Evolutionary conservation across 1,140 invertebrate genomes (phyloP), one percentile per base, ranked within the genome.

Genomic region (Calephelis virginiensis): DNA sequence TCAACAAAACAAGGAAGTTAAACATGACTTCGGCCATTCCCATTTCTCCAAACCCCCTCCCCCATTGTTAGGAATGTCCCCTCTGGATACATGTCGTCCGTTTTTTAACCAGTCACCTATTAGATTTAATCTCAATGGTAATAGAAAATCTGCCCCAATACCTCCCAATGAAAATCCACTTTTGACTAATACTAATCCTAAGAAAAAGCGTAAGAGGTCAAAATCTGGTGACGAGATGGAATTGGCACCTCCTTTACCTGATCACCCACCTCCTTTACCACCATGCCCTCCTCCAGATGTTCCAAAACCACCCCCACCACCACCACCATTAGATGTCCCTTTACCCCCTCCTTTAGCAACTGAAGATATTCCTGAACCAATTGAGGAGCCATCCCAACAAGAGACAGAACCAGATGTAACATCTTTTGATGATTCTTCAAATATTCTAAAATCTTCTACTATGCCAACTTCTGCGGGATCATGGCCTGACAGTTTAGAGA

Each of bases 401-500:
- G 38, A 70, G 48, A 68, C 63, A 43, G 75, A 75, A 70, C 80
- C 71, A 45, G 83, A 88, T 71, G 78, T 75, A 69, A 73, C 75
- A 53, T 45, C 50, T 37, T 75, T 71, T 69, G 74, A 77, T 70
- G 71, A 81, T 70, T 75, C 81, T 64, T 77, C 81, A 70, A 81
- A 81, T 66, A 78, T 89, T 69, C 75, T 89, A 61, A 79, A 82
- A 66, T 78, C 82, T n/a, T 80, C 83, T 47, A 73, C 83, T 64
- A 82, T 85, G 77, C 79, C 92, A 81, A 91, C 86, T 63, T 91
- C 92, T 40, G 90, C 91, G 56, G 92, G 92, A 71, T 87, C 87
- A n/a, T 96, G 95, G 95, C 95, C 95, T 1, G 93, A 95, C 61
- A 94, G 94, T 66, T 82, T 96, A 38, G 95, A 96, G 80, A 94